Evolutionary conservation across 2,797 vertebrate species (phyloP).

Genomic region (Syngnathus rostellatus): DNA sequence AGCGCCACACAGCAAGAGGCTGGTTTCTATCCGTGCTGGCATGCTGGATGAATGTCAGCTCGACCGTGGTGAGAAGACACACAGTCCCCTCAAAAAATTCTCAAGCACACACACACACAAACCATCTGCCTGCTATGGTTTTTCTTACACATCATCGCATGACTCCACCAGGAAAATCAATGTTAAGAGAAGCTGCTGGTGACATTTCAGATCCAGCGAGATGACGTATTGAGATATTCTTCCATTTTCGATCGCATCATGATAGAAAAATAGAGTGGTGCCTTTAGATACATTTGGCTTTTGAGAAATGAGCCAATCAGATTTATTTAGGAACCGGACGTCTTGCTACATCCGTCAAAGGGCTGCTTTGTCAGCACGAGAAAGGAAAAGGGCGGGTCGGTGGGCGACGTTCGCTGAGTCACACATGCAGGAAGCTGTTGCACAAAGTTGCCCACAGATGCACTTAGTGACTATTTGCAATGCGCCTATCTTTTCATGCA

Average conservation of each 20-base stretch:
- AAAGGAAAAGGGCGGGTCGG: slow-evolving; percentile 10
- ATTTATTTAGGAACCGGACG: slow-evolving; percentile 39
- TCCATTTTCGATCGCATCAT: too few relatives aligned
- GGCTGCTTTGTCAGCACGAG: slow-evolving; percentile 44
- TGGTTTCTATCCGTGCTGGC: slow-evolving; percentile 47
- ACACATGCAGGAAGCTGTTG: slow-evolving; percentile 19
- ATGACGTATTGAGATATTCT: background rate
- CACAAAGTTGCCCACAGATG: background rate
- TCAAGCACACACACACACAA: slow-evolving; percentile 2
- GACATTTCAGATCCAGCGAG: background rate
- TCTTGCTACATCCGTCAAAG: slow-evolving; percentile 50
- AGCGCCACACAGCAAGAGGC: slow-evolving; percentile 34
- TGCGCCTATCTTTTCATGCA: background rate
- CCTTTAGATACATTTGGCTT: too few relatives aligned
- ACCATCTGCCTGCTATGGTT: slow-evolving; percentile 24
- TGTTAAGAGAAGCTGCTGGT: background rate
- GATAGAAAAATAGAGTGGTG: too few relatives aligned
- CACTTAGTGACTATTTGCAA: background rate
- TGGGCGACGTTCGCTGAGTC: slow-evolving; percentile 30
- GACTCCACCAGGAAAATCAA: background rate
- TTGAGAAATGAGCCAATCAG: slow-evolving; percentile 4
- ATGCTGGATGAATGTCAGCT: slow-evolving; percentile 44
- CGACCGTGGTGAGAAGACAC: slow-evolving; percentile 41
- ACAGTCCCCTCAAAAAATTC: slow-evolving; percentile 19
- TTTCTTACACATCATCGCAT: slow-evolving; percentile 13